Conservation (phyloP, 37 sponge, comb jelly and placozoan genomes). For the Theonella swinhoei region DNA sequence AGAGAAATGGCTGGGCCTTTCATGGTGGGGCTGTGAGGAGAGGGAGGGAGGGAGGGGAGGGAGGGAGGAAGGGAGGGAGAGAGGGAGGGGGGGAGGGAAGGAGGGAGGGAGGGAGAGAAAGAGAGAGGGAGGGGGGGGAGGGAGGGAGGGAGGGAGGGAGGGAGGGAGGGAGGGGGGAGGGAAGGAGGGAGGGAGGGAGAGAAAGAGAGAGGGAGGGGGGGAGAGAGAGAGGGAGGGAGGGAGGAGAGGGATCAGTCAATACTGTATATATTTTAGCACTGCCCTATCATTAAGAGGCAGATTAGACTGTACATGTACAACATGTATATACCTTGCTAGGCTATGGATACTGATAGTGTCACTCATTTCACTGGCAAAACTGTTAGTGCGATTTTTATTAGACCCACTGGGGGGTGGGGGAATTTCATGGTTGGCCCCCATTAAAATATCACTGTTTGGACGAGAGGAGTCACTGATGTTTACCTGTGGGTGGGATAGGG, state of each 20-base stretch:
- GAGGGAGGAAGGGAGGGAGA: neutral
- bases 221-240: neutral
- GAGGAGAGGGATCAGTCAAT: neutral
- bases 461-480: neutral
- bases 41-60: neutral
- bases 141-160: neutral
- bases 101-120: neutral
- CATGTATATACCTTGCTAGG: too few species aligned
- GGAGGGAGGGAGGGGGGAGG: neutral
- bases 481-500: neutral
- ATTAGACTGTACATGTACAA: too few species aligned
- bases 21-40: conserved; percentile 16
- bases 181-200: neutral
- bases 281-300: too few species aligned
- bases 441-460: neutral
- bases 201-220: neutral
- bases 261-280: neutral
- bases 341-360: neutral
- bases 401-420: neutral
- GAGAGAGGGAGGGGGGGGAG: neutral
- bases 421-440: neutral
- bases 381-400: neutral
- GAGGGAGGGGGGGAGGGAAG: too few species aligned
- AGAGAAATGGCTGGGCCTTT: conserved; percentile 44
- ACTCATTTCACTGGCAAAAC: neutral